phyloP scores from a whole-genome alignment of 2,113 vertebrate genomes.

The Lates calcarifer region DNA sequence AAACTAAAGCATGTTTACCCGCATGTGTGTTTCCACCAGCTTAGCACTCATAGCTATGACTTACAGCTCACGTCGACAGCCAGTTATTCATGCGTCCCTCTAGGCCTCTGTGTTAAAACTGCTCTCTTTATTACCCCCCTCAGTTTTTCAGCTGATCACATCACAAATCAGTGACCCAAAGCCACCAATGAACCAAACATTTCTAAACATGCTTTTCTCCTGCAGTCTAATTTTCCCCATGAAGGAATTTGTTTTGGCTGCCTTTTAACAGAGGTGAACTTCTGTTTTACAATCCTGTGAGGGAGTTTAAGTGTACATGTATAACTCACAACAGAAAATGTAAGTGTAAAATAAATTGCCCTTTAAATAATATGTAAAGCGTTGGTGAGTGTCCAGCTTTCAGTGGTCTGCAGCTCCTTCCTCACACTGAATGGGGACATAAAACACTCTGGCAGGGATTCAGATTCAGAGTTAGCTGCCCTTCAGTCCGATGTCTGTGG shows the following conservation, averaged over 20 bases:
- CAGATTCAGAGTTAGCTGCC: slow-evolving; percentile 36
- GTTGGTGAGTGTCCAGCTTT: slow-evolving; percentile 39
- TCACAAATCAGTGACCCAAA: slow-evolving; percentile 46
- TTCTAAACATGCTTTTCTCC: neutral
- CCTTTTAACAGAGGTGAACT: neutral
- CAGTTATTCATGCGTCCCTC: slow-evolving; percentile 56
- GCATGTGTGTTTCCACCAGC: slow-evolving; percentile 26
- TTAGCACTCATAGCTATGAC: slow-evolving; percentile 46
- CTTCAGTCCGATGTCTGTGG: slow-evolving; percentile 38
- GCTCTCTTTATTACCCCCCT: slow-evolving; percentile 39
- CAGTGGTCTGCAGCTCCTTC: slow-evolving; percentile 41
- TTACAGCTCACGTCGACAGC: slow-evolving; percentile 50
- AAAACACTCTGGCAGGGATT: slow-evolving; percentile 67
- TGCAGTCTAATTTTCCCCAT: slow-evolving; percentile 29
- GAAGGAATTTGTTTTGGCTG: slow-evolving; percentile 14
- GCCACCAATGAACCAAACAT: slow-evolving; percentile 34
- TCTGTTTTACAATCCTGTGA: slow-evolving; percentile 23
- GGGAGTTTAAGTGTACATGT: neutral
- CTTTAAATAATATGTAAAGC: slow-evolving; percentile 42
- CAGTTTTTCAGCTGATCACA: slow-evolving; percentile 35
- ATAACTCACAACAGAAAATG: slow-evolving; percentile 1
- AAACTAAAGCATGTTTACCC: slow-evolving; percentile 12
- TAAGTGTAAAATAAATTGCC: slow-evolving; percentile 15
- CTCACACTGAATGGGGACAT: slow-evolving; percentile 59
- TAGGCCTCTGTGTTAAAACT: slow-evolving; percentile 42